Base-by-base conservation (phyloP, 2,888 invertebrate species). In the Tachystola acroxantha region DNA sequence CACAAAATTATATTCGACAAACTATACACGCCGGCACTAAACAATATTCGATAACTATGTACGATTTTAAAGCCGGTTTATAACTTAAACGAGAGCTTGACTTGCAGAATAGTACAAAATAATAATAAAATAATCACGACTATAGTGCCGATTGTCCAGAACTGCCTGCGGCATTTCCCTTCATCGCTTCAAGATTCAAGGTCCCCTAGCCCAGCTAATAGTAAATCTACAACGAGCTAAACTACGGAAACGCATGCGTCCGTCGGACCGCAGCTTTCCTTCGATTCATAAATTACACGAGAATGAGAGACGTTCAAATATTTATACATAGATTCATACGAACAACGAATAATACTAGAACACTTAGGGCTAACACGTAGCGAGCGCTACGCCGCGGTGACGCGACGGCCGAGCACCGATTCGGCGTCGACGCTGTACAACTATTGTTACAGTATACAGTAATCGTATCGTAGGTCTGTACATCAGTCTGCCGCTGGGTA, bases 201-300 rank as follows among this genome's bases (percentile, higher is more conserved):
- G 87, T 86, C 86, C 86, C 87, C 87, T 81, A 81, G 85, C 84
- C 87, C 86, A 86, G 86, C 86, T 86, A 86, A 85, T 71, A 76
- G 76, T 81, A 68, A 78, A 79, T 77, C 84, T 85, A 85, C 80
- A 75, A 79, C 80, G 82, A 81, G 79, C 85, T 84, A 84, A 73
- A 77, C 69, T 73, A 76, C 68, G 75, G 77, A 78, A 75, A 75
- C 74, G 68, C 70, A 57, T 66, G 67, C 69, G 61, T 57, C 57
- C 63, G 53, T 52, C 50, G 54, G 64, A 66, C 74, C 76, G 60
- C 69, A 54, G 73, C 71, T 66, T 71, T 72, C 77, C 75, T 72
- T 79, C 77, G 73, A 82, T 80, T 80, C 70, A 84, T 82, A 81
- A 85, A 85, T 82, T 84, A 84, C 82, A 81, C 76, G 75, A 80